These are phyloP conservation scores for Strigops habroptila DNA, from an alignment of 2,113 vertebrate species.

Conservation along the genomic window DNA sequence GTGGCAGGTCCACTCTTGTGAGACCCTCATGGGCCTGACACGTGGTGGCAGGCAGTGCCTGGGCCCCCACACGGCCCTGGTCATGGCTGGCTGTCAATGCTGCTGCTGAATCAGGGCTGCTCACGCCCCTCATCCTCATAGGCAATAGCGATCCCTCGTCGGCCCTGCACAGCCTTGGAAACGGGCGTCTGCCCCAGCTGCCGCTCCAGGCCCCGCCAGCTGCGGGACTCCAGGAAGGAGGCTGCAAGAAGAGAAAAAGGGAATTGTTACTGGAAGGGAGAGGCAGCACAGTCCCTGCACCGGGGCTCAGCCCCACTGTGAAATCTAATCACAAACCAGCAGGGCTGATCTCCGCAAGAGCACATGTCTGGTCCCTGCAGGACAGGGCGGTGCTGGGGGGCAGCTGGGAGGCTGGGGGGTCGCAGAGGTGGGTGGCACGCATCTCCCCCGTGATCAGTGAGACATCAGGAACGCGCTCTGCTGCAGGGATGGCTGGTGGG, in stretches of 20 bases:
- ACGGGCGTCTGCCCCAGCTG: slow-evolving; percentile 84
- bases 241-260: slow-evolving; percentile 70
- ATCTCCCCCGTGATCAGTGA: slow-evolving; percentile 90
- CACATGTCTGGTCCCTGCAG: slow-evolving; percentile 73
- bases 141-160: slow-evolving; percentile 91
- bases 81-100: neutral
- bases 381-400: slow-evolving; percentile 64
- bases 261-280: neutral
- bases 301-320: neutral
- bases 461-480: slow-evolving; percentile 70
- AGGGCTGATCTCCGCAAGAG: slow-evolving; percentile 78
- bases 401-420: neutral
- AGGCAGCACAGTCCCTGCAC: neutral
- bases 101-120: neutral
- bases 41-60: neutral
- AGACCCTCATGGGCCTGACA: neutral
- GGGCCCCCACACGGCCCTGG: rapidly evolving
- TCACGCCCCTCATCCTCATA: slow-evolving; percentile 85
- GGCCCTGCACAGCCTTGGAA: slow-evolving; percentile 82
- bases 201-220: slow-evolving; percentile 90
- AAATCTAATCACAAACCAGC: slow-evolving; percentile 75
- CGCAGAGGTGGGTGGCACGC: slow-evolving; percentile 43
- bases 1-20: neutral
- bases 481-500: slow-evolving; percentile 55
- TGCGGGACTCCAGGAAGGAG: slow-evolving; percentile 85